phyloP scores from a whole-genome alignment of 2,888 invertebrate species.

The Calephelis perditalis region DNA sequence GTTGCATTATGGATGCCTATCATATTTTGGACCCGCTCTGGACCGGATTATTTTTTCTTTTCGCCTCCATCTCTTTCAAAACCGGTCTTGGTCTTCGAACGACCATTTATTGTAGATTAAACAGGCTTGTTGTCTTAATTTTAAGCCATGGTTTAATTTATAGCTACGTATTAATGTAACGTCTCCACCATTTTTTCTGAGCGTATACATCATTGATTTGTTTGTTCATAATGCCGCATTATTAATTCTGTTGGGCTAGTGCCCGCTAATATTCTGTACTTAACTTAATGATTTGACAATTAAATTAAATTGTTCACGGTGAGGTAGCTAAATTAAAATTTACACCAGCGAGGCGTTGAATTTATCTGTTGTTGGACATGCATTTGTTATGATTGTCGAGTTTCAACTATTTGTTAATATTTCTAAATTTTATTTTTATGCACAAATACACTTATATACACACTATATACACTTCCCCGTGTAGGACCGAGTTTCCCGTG shows the following conservation, averaged over 20 bases:
- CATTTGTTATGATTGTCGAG: slow-evolving; percentile 28
- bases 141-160: slow-evolving; percentile 76
- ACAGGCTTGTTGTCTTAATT: slow-evolving; percentile 79
- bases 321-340: slow-evolving; percentile 74
- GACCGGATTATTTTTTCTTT: slow-evolving; percentile 75
- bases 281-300: slow-evolving; percentile 77
- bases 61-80: slow-evolving; percentile 63
- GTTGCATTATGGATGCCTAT: slow-evolving; percentile 79
- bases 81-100: slow-evolving; percentile 71
- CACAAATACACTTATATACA: neutral
- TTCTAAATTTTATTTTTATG: neutral
- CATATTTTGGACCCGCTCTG: slow-evolving; percentile 77
- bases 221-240: slow-evolving; percentile 57
- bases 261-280: slow-evolving; percentile 72
- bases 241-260: slow-evolving; percentile 67
- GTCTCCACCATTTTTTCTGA: slow-evolving; percentile 65
- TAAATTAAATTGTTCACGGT: slow-evolving; percentile 75
- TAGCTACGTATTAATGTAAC: slow-evolving; percentile 69
- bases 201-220: slow-evolving; percentile 65
- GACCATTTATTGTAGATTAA: slow-evolving; percentile 79
- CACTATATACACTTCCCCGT: too few species aligned
- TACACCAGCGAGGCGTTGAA: slow-evolving; percentile 59
- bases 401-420: neutral
- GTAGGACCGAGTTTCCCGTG: too few species aligned
- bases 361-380: slow-evolving; percentile 39